These are phyloP conservation scores for Silurus glanis DNA, from an alignment of 2,113 vertebrate species.

Conservation along the genomic window DNA sequence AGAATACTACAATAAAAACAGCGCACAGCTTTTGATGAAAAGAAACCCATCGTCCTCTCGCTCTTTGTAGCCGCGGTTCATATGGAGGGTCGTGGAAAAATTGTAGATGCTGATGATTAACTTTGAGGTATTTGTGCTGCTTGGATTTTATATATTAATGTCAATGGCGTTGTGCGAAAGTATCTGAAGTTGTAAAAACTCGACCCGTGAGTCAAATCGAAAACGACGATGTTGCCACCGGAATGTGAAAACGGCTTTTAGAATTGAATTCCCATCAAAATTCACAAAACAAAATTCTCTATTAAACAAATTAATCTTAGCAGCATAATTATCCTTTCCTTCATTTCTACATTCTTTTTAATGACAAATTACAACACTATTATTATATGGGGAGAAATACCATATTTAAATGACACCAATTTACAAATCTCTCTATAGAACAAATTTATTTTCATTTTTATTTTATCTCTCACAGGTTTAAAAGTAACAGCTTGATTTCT, in stretches of 20 bases:
- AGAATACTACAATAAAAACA: conserved; percentile 87
- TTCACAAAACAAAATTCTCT: not conserved
- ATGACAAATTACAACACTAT: not conserved
- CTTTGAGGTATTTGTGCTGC: not conserved
- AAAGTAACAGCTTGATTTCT: not conserved
- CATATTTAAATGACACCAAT: not conserved
- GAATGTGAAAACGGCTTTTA: too few species aligned
- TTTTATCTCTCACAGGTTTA: not conserved
- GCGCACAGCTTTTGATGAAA: conserved; percentile 91
- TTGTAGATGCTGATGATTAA: not conserved
- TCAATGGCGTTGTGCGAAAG: not conserved
- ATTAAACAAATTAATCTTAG: too few species aligned
- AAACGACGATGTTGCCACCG: too few species aligned
- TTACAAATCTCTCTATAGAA: not conserved
- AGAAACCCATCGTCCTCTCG: conserved; percentile 54
- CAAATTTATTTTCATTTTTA: too few species aligned
- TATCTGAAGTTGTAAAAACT: not conserved
- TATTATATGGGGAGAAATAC: not conserved
- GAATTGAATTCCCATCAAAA: not conserved
- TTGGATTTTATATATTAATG: not conserved
- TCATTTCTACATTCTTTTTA: not conserved
- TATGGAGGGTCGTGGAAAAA: not conserved
- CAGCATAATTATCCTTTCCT: not conserved
- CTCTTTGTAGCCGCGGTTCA: conserved; percentile 50
- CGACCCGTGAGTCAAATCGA: too few species aligned